Conservation (phyloP, 2,113 vertebrate genomes). For the Ictalurus punctatus region DNA sequence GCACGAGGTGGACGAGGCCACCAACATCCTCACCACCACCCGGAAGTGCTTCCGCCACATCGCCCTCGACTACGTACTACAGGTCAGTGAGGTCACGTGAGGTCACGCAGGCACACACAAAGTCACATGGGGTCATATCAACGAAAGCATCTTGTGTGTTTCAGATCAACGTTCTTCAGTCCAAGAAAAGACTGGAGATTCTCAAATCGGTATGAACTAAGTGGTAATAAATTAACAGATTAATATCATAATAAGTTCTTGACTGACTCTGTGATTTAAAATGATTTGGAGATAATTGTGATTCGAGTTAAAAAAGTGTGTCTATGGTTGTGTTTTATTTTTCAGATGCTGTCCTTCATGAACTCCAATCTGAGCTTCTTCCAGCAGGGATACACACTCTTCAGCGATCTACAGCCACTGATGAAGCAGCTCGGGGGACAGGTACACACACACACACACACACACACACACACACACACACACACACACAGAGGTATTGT, state of each 20-base stretch:
- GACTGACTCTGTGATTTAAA: no score
- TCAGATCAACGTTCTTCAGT: constrained; percentile 97
- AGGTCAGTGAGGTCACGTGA: constrained; percentile 69
- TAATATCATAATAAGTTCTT: no score
- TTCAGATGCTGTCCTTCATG: constrained; percentile 97
- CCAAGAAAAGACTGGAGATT: constrained; percentile 95
- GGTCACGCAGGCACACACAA: neutral
- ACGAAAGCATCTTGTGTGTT: constrained; percentile 28
- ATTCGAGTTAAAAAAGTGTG: neutral
- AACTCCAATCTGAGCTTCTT: constrained; percentile 96
- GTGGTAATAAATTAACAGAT: neutral
- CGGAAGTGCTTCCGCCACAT: constrained; percentile 95
- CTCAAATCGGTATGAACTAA: constrained; percentile 86
- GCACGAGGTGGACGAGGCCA: constrained; percentile 94
- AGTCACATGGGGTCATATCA: neutral
- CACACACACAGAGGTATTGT: neutral
- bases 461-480: constrained; percentile 12
- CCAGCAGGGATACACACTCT: constrained; percentile 96
- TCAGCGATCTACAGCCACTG: constrained; percentile 90
- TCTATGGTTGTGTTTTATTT: neutral
- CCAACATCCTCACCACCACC: constrained; percentile 90
- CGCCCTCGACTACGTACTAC: constrained; percentile 94
- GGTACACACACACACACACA: constrained; percentile 71
- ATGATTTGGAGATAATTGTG: neutral
- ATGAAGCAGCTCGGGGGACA: constrained; percentile 94